Evolutionary conservation across 2,888 invertebrate species (phyloP), one percentile per base, ranked within the genome.

Genomic region (Trichogramma dendrolimi): DNA sequence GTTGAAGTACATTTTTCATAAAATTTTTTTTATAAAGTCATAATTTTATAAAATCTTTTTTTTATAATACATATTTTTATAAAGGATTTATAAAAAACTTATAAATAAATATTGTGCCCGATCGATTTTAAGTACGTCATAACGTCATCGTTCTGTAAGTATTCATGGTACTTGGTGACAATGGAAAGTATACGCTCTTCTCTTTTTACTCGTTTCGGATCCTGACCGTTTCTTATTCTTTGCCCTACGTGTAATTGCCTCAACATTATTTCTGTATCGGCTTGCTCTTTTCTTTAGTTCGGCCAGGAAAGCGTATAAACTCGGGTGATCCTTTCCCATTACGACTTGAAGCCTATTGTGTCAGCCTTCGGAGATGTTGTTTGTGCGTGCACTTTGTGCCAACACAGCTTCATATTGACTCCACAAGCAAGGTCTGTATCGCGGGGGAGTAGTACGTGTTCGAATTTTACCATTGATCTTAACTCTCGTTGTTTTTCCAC

Each of bases 241-340:
- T 49, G 6, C 5, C 49, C 11, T n/a, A 49, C 6, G 6, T 49
- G 49, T 49, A 49, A 11, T 49, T 49, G 57, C 4, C 48, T n/a
- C 4, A 57, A 27, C 56, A 50, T 49, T 4, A 57, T 57, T 11
- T 57, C 50, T 2, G 27, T 57, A 14, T 57, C 57, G 7, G 42
- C 49, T 41, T 57, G 57, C 14, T 57, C 39, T n/a, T 57, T 57
- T 57, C 14, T 57, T 48, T 14, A 57, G 5, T n/a, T 57, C 11
- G 4, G 38, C 43, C 7, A 48, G 27, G 43, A 57, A 50, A 6
- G 42, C n/a, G 40, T 57, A 57, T 5, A 57, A 49, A 42, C 57
- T 57, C 2, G 57, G 57, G 41, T 57, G 41, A 10, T 51, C 40
- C 39, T 59, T 59, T 5, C 59, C 59, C 11, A 53, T 43, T 40